phyloP scores from a whole-genome alignment of 2,113 vertebrate genomes.

The Ailurus styani region DNA sequence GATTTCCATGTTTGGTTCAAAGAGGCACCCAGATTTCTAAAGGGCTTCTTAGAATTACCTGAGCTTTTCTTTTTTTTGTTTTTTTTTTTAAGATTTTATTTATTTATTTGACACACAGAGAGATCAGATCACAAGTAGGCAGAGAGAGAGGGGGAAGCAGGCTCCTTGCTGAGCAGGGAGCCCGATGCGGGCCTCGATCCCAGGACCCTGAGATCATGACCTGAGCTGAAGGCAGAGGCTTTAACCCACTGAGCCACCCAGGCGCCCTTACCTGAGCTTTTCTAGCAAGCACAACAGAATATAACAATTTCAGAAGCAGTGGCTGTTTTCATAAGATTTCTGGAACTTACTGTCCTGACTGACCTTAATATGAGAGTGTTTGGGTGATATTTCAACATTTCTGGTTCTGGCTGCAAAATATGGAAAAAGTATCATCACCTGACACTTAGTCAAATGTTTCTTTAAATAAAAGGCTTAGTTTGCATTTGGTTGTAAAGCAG shows the following conservation, averaged over 20 bases:
- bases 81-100: no score
- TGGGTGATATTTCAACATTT: conserved; percentile 60
- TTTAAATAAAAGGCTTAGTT: conserved; percentile 63
- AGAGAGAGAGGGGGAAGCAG: no score
- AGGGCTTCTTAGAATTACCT: conserved; percentile 2
- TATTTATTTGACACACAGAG: no score
- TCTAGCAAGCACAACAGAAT: conserved; percentile 29
- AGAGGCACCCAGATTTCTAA: not conserved
- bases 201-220: no score
- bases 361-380: conserved; percentile 54
- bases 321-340: conserved; percentile 55
- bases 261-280: conserved; percentile 22
- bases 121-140: no score
- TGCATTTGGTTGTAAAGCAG: conserved; percentile 39
- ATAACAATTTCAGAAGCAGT: conserved; percentile 9
- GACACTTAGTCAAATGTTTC: conserved; percentile 49
- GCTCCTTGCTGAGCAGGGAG: no score
- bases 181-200: no score
- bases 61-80: conserved; percentile 25
- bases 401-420: conserved; percentile 61
- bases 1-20: not conserved
- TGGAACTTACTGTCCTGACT: conserved; percentile 39
- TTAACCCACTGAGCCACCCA: no score
- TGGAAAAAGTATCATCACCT: conserved; percentile 59
- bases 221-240: no score